Percentiles rank a stretch among this genome's conserved stretches.
Evolutionary conservation across 2,888 invertebrate species (phyloP).

Genomic region (Eupithecia insigniata): DNA sequence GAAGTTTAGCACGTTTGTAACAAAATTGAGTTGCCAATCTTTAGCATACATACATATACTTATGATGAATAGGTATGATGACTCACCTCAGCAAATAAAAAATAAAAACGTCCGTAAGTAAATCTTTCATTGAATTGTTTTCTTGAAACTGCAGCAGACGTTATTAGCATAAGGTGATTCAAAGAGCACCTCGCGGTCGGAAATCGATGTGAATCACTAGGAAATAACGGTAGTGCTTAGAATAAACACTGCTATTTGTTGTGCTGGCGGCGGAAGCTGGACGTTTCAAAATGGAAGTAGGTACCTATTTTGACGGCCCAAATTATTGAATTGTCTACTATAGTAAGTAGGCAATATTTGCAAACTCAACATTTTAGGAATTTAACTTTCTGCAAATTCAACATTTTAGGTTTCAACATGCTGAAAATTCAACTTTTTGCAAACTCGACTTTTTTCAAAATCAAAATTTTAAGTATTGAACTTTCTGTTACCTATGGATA

Average conservation of each 20-base stretch:
- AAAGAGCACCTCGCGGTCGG: slow-evolving; percentile 39
- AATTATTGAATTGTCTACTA: background rate
- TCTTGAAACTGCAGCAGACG: slow-evolving; percentile 28
- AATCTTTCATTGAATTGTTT: slow-evolving; percentile 5
- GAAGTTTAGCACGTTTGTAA: background rate
- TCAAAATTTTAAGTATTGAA: too few species aligned
- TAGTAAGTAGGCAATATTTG: too few species aligned
- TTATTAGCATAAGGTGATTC: slow-evolving; percentile 47
- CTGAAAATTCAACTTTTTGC: too few species aligned
- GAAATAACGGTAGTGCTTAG: slow-evolving; percentile 39
- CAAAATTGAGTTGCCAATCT: background rate
- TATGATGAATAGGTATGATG: too few species aligned
- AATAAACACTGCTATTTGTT: slow-evolving; percentile 27
- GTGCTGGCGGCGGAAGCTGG: background rate
- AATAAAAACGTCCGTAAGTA: slow-evolving; percentile 1
- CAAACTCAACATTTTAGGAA: too few species aligned
- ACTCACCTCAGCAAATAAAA: slow-evolving; percentile 14
- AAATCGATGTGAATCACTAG: slow-evolving; percentile 47
- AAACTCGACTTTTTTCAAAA: too few species aligned
- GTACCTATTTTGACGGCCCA: background rate
- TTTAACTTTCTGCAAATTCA: too few species aligned
- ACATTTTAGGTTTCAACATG: too few species aligned
- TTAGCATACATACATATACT: background rate
- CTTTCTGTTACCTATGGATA: too few species aligned
- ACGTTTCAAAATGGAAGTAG: background rate